Percentiles rank a stretch among this genome's conserved stretches.
phyloP scores from a whole-genome alignment of 2,113 vertebrate species.

The Rhinolophus sinicus region DNA sequence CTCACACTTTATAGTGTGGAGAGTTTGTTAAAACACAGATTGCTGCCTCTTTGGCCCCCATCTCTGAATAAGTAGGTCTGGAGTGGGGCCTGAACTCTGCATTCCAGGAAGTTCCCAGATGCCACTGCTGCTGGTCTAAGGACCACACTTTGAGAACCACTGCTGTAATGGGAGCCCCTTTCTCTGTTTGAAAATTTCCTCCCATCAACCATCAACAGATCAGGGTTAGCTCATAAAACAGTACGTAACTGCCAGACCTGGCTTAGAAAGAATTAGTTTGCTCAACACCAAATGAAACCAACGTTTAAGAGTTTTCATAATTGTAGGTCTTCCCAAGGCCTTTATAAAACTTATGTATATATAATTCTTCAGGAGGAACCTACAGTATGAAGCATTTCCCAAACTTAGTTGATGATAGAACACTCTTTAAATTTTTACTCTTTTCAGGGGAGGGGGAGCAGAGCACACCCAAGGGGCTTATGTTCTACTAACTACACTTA shows the following conservation, averaged over 20 bases:
- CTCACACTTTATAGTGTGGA: background rate
- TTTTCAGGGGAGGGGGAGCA: background rate
- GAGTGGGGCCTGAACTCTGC: background rate
- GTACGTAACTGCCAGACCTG: background rate
- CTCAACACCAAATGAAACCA: background rate
- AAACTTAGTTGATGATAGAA: background rate
- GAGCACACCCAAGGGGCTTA: background rate
- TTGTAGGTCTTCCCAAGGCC: background rate
- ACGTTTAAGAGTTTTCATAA: background rate
- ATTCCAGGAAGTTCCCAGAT: background rate
- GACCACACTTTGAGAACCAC: background rate
- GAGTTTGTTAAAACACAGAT: background rate
- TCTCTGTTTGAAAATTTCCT: background rate
- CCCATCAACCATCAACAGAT: background rate
- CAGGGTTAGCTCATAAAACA: background rate
- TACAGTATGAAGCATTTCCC: background rate
- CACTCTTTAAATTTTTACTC: background rate
- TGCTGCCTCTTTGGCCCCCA: fast-evolving
- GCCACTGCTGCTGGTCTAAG: background rate
- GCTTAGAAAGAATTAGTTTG: background rate
- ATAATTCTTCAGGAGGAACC: background rate
- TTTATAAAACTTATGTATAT: background rate
- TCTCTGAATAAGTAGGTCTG: background rate
- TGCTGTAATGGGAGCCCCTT: background rate
- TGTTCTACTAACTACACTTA: background rate